Evolutionary conservation across 1,140 invertebrate genomes (phyloP), one percentile per base, ranked within the genome.

Genomic region (Drosophila orena): DNA sequence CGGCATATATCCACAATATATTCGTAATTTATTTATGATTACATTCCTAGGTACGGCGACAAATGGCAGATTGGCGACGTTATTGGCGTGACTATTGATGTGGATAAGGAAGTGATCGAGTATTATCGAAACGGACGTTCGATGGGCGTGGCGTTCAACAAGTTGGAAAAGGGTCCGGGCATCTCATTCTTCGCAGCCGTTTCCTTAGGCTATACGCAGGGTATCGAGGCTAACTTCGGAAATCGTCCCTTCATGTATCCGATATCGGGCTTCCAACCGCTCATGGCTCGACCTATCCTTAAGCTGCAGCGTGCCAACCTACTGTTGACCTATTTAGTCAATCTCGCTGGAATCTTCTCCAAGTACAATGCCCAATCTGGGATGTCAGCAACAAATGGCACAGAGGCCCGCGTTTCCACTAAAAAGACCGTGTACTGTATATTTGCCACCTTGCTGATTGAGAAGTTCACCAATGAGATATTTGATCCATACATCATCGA

Each of bases 21-120:
- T 42, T 40, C 6, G 7, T 3, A 8, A 17, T 15, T 15, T 22
- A 15, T 4, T 15, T 8, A 17, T 6, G 1, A 30, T 34, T 38
- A 0, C 8, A 0, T 22, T 34, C 20, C 6, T 17, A 92, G 91
- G 53, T 98, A 97, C 90, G 97, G 97, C 11, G 95, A 96, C 77
- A 93, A 94, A 14, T 97, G 96, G 96, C 92, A 96, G 57, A 94
- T 95, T 44, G 97, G 97, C 8, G 97, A 98, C 93, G 95, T 97
- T 14, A 97, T 97, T 65, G 96, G 95, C 1, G 96, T 96, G 84
- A 94, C 95, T 46, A 93, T 97, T 20, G 96, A 98, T 91, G 93
- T 97, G 86, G 96, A 97, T 70, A 92, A 94, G 17, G 95, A 95
- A 35, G 93, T 90, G 0, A 90, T 95, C 54, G 93, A 94, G 73